These are phyloP conservation scores for Ceyx cyanopectus DNA, from an alignment of 2,113 vertebrate species.

Conservation along the genomic window DNA sequence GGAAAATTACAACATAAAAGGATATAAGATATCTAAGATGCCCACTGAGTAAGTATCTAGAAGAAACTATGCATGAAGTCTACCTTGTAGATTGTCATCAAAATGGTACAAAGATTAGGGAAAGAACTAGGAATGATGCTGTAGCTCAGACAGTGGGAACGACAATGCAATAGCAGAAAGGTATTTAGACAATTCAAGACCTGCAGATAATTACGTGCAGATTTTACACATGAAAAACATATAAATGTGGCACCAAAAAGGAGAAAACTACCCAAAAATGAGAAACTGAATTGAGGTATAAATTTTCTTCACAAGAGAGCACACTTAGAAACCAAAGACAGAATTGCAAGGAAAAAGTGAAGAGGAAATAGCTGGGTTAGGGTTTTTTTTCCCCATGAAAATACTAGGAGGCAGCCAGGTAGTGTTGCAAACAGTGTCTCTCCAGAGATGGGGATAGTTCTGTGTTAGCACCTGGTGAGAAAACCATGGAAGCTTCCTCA, in stretches of 20 bases:
- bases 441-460: neutral
- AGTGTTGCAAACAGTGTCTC: neutral
- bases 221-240: neutral
- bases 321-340: neutral
- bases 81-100: neutral
- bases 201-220: accelerated
- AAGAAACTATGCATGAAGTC: neutral
- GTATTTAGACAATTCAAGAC: accelerated
- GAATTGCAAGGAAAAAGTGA: neutral
- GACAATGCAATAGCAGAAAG: neutral
- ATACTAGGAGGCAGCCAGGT: neutral
- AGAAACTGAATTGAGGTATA: neutral
- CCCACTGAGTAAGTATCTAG: neutral
- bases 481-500: neutral
- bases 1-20: neutral
- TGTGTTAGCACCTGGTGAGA: neutral
- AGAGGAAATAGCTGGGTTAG: neutral
- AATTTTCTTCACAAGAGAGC: neutral
- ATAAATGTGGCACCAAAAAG: neutral
- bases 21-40: neutral
- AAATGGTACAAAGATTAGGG: neutral
- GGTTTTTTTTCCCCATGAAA: neutral
- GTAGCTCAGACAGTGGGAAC: neutral
- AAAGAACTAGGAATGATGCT: neutral
- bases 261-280: neutral